Conservation (phyloP, 2,888 invertebrate genomes). For the Drosophila atripex region DNA sequence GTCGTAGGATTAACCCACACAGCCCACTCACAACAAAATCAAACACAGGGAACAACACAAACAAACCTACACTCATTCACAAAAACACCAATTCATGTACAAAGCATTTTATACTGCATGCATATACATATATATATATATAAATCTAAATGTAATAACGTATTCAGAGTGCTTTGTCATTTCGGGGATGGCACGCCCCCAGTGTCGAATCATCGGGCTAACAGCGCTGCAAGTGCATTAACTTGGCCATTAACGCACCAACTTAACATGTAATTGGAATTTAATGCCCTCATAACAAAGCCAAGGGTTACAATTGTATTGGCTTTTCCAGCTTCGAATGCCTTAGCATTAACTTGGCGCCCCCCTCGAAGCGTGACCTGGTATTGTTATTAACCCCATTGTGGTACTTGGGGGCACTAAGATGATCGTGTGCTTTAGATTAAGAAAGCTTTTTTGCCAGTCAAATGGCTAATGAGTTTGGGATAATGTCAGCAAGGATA, state of each 20-base stretch:
- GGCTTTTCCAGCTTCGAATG: conserved; percentile 36
- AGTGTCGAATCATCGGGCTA: conserved; percentile 25
- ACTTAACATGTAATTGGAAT: conserved; percentile 73
- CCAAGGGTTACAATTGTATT: conserved; percentile 51
- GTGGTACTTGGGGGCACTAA: conserved; percentile 6
- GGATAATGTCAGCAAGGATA: conserved; percentile 1
- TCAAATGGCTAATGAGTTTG: neutral
- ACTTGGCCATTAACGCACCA: conserved; percentile 71
- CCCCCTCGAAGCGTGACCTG: conserved; percentile 39
- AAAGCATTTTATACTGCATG: conserved; percentile 37
- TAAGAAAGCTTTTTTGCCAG: neutral
- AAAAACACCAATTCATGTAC: conserved; percentile 44
- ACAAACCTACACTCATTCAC: conserved; percentile 24
- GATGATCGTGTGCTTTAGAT: conserved; percentile 13
- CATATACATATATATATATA: conserved; percentile 20
- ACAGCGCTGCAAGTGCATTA: conserved; percentile 64
- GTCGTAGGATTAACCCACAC: conserved; percentile 21
- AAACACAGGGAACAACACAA: conserved; percentile 16
- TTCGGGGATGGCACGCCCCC: conserved; percentile 44
- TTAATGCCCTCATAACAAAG: conserved; percentile 61
- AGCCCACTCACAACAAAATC: conserved; percentile 2
- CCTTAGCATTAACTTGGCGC: conserved; percentile 25
- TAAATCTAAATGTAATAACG: conserved; percentile 41
- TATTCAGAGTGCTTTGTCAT: conserved; percentile 46
- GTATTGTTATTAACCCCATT: conserved; percentile 28